Evolutionary conservation across 2,888 invertebrate genomes (phyloP).

Genomic region (Mimachlamys varia): DNA sequence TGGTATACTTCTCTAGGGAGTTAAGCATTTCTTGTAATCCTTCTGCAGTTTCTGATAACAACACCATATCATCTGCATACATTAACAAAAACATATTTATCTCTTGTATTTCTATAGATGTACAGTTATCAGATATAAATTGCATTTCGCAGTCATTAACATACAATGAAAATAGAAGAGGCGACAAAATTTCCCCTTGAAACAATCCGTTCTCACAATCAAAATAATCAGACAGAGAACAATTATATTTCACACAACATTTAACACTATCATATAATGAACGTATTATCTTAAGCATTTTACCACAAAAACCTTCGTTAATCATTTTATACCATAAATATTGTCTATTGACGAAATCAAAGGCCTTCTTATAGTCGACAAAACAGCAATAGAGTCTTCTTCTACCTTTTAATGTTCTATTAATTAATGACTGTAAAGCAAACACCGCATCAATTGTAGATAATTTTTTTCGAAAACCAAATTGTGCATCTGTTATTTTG

Average conservation of each 20-base stretch:
- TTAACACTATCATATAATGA: slow-evolving; percentile 46
- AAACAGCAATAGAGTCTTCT: slow-evolving; percentile 47
- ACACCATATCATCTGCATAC: too few relatives aligned
- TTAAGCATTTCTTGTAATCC: too few relatives aligned
- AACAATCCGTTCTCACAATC: too few relatives aligned
- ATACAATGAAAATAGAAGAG: too few relatives aligned
- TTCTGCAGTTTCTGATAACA: too few relatives aligned
- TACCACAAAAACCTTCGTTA: slow-evolving; percentile 45
- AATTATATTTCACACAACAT: slow-evolving; percentile 44
- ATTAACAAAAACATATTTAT: too few relatives aligned
- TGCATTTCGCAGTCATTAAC: too few relatives aligned
- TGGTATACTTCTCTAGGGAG: too few relatives aligned
- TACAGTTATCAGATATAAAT: too few relatives aligned
- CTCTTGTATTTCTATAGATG: too few relatives aligned
- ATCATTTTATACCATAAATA: slow-evolving; percentile 52
- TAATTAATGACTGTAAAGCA: slow-evolving; percentile 43
- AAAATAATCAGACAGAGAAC: not conserved
- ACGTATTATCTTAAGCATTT: slow-evolving; percentile 44
- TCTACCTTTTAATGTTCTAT: slow-evolving; percentile 40
- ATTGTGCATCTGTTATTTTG: slow-evolving; percentile 51
- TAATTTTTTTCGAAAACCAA: slow-evolving; percentile 50
- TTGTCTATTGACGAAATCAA: slow-evolving; percentile 49
- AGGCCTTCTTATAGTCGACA: slow-evolving; percentile 47
- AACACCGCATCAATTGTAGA: slow-evolving; percentile 52
- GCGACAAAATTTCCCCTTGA: too few relatives aligned